Conservation (phyloP, 2,113 vertebrate genomes). For the Sarotherodon lohbergeri region DNA sequence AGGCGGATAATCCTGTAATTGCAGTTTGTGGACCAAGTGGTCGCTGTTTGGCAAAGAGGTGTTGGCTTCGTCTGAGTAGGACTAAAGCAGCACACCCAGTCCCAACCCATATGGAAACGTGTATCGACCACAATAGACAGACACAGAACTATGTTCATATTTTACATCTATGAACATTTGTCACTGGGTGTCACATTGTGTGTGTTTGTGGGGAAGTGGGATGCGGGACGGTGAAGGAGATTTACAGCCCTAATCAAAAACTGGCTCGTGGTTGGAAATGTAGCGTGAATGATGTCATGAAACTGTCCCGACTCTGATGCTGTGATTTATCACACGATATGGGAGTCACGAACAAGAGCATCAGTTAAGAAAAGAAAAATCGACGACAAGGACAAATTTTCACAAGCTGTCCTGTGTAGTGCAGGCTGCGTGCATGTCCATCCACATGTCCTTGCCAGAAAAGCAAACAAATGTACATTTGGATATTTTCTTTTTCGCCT, state of each 20-base stretch:
- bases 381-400: conserved; percentile 31
- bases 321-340: conserved; percentile 65
- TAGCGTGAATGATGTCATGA: conserved; percentile 74
- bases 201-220: not conserved
- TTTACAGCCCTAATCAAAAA: conserved; percentile 79
- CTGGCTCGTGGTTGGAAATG: conserved; percentile 68
- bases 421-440: conserved; percentile 3
- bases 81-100: not conserved
- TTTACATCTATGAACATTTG: conserved; percentile 12
- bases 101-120: not conserved
- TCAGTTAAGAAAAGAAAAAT: not conserved
- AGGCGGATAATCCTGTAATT: not conserved
- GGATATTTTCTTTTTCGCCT: conserved; percentile 63
- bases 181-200: not conserved
- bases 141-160: not conserved
- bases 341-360: conserved; percentile 44
- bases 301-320: conserved; percentile 64
- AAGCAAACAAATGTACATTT: conserved; percentile 51
- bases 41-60: not conserved
- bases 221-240: conserved; percentile 44
- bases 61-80: not conserved
- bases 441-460: conserved; percentile 5
- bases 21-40: not conserved
- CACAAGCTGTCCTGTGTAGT: conserved; percentile 40
- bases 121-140: conserved; percentile 7